phyloP scores from a whole-genome alignment of 92 coral and sea anemone species.

The Siderastrea siderea region DNA sequence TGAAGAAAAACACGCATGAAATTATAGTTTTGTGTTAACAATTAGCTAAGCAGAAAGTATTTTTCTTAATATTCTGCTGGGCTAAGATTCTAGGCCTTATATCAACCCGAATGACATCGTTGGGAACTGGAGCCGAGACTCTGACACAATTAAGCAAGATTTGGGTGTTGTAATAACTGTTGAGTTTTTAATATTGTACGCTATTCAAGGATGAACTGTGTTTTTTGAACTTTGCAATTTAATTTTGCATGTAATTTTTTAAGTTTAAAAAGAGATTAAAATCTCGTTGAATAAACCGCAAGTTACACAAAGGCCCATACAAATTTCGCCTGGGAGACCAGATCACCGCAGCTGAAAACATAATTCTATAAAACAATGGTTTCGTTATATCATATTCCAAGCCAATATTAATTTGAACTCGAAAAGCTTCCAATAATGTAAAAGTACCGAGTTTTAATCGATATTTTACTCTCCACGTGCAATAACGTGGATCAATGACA shows the following conservation, averaged over 20 bases:
- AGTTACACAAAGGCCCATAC: background rate
- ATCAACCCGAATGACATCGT: too few species aligned
- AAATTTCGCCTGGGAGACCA: background rate
- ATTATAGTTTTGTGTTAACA: background rate
- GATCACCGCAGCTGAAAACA: conserved; percentile 15
- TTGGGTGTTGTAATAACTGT: too few species aligned
- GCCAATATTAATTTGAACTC: background rate
- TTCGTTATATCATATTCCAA: background rate
- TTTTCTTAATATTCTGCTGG: too few species aligned
- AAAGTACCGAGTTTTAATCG: background rate
- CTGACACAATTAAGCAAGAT: background rate
- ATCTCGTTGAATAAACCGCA: background rate
- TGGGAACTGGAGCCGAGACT: background rate
- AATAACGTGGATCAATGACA: background rate
- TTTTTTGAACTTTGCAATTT: background rate
- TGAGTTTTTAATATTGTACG: background rate
- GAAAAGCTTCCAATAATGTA: background rate
- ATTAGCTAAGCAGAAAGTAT: background rate
- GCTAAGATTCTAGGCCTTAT: too few species aligned
- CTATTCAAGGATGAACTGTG: background rate
- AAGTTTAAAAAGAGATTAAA: background rate
- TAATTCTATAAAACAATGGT: background rate
- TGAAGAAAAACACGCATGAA: too few species aligned
- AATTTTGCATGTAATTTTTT: conserved; percentile 19
- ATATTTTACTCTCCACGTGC: background rate